Evolutionary conservation across 2,797 vertebrate genomes (phyloP).

Genomic region (Dicrostonyx torquatus): DNA sequence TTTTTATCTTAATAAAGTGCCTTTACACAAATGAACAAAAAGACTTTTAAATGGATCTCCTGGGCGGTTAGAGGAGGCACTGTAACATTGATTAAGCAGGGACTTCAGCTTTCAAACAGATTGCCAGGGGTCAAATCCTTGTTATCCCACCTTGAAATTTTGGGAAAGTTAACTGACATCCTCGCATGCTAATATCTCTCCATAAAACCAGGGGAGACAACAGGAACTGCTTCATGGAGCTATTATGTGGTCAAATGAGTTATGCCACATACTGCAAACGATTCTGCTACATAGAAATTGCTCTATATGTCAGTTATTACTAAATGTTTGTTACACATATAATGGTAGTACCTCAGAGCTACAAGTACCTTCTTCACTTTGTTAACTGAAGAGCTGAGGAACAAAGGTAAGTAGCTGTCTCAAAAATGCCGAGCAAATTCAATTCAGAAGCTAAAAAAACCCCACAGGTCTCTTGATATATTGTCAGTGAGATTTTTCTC

Average conservation of each 20-base stretch:
- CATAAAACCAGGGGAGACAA: constrained; percentile 11
- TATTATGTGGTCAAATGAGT: constrained; percentile 4
- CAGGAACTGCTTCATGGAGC: background rate
- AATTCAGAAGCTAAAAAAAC: constrained; percentile 26
- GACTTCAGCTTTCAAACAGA: background rate
- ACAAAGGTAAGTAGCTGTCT: constrained; percentile 31
- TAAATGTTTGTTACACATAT: background rate
- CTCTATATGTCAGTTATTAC: constrained; percentile 16
- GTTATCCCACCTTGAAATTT: background rate
- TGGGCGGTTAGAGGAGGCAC: background rate
- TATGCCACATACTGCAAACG: background rate
- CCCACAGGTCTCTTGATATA: background rate
- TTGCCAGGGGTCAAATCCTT: background rate
- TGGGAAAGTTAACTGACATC: constrained; percentile 17
- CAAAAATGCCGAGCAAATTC: background rate
- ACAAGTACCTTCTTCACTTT: constrained; percentile 21
- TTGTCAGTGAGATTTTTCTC: background rate
- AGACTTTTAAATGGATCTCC: constrained; percentile 26
- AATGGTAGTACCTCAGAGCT: background rate
- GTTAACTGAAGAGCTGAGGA: constrained; percentile 33
- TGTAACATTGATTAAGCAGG: background rate
- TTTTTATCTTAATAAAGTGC: background rate
- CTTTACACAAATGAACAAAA: constrained; percentile 33
- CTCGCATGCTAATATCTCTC: background rate
- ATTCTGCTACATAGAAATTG: constrained; percentile 7